phyloP scores from a whole-genome alignment of 1,140 invertebrate genomes.

The Pseudomyrmex dendroicus region DNA sequence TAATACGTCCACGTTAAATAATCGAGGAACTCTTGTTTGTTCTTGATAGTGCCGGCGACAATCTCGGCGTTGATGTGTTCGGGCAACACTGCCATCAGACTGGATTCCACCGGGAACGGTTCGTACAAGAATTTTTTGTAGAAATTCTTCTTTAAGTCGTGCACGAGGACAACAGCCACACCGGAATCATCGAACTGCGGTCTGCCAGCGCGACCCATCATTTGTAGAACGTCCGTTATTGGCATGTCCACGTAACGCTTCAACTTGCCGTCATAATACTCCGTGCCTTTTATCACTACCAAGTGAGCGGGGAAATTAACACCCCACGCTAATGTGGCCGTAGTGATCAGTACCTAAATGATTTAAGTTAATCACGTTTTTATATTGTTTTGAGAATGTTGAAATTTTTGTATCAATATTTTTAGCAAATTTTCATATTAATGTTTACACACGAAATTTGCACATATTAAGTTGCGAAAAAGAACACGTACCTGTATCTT shows the following conservation, averaged over 20 bases:
- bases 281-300: slow-evolving; percentile 94
- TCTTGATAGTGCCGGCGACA: slow-evolving; percentile 95
- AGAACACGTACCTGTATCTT: slow-evolving; percentile 93
- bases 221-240: slow-evolving; percentile 99
- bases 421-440: too few relatives aligned
- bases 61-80: slow-evolving; percentile 99
- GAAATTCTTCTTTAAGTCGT: slow-evolving; percentile 99
- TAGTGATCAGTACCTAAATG: slow-evolving; percentile 95
- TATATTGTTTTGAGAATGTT: too few relatives aligned
- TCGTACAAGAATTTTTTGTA: slow-evolving; percentile 99
- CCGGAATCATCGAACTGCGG: slow-evolving; percentile 98
- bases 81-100: slow-evolving; percentile 94
- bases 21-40: slow-evolving; percentile 97
- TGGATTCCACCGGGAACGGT: slow-evolving; percentile 99
- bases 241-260: slow-evolving; percentile 99
- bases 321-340: slow-evolving; percentile 99
- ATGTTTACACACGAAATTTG: too few relatives aligned
- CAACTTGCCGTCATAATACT: slow-evolving; percentile 98
- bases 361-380: neutral
- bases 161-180: slow-evolving; percentile 98
- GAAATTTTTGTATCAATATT: too few relatives aligned
- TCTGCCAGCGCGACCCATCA: slow-evolving; percentile 99
- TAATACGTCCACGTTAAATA: slow-evolving; percentile 99
- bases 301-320: slow-evolving; percentile 99
- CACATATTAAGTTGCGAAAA: too few relatives aligned